Conservation (phyloP, 2,113 vertebrate species). For the Pica pica region DNA sequence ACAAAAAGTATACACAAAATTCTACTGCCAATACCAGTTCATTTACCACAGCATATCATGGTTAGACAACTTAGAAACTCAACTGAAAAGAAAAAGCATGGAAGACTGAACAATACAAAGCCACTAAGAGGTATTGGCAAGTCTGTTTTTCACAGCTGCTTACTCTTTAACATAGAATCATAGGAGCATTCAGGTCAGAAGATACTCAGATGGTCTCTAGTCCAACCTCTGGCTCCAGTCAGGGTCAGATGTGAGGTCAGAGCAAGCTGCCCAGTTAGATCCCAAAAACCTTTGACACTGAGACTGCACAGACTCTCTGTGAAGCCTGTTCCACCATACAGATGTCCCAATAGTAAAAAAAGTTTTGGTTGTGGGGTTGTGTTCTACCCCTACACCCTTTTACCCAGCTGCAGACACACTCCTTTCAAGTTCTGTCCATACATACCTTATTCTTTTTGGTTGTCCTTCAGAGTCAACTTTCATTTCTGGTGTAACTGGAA, state of each 20-base stretch:
- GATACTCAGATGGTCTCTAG: neutral
- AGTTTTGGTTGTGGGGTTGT: neutral
- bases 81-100: neutral
- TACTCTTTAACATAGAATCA: neutral
- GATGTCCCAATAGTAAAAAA: neutral
- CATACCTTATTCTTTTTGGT: conserved; percentile 44
- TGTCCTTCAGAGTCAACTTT: neutral
- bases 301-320: neutral
- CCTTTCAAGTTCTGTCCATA: neutral
- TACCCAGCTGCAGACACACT: neutral
- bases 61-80: neutral
- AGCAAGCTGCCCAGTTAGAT: neutral
- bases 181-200: neutral
- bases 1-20: neutral
- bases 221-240: neutral
- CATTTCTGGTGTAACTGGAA: neutral
- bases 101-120: neutral
- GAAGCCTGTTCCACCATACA: neutral
- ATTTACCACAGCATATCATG: neutral
- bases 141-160: neutral
- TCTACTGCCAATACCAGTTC: neutral
- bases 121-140: neutral
- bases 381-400: neutral
- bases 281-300: neutral
- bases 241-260: neutral